Percentiles rank a stretch among this genome's conserved stretches.
These are phyloP conservation scores for Urocyon cinereoargenteus DNA, from an alignment of 2,797 vertebrate species.

Conservation along the genomic window DNA sequence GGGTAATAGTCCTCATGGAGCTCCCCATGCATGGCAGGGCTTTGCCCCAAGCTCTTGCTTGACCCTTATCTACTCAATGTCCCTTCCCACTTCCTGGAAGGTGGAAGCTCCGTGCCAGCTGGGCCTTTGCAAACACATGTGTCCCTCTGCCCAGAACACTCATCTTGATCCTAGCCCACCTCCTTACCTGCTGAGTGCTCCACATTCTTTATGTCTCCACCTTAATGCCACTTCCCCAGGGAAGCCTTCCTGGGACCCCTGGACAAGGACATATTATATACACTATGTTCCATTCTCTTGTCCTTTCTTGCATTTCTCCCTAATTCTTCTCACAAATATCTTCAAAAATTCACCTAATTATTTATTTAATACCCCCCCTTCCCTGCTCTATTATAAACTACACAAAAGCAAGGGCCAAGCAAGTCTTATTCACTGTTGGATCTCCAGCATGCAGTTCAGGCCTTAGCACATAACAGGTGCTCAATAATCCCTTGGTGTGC, in stretches of 20 bases:
- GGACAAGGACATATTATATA: rapidly evolving
- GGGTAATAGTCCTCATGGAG: rapidly evolving
- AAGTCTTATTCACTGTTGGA: neutral
- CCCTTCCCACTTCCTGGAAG: neutral
- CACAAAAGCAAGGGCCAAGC: neutral
- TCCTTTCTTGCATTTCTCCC: neutral
- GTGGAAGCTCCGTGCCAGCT: rapidly evolving
- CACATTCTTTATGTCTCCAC: neutral
- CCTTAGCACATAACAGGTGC: neutral
- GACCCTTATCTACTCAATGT: rapidly evolving
- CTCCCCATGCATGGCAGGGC: rapidly evolving
- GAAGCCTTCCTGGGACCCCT: neutral
- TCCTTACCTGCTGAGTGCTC: neutral
- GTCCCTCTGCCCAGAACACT: neutral
- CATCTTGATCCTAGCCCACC: neutral
- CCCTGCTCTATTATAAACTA: neutral
- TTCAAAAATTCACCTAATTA: neutral
- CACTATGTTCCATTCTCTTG: rapidly evolving
- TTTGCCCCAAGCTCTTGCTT: neutral
- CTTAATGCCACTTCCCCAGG: neutral
- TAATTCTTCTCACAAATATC: neutral
- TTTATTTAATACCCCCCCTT: neutral
- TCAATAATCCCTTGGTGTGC: neutral
- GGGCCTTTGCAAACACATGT: neutral
- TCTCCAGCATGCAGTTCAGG: rapidly evolving